Evolutionary conservation across 2,797 vertebrate genomes (phyloP), one percentile per base, ranked within the genome.

Genomic region (Enteromius paludinosus): DNA sequence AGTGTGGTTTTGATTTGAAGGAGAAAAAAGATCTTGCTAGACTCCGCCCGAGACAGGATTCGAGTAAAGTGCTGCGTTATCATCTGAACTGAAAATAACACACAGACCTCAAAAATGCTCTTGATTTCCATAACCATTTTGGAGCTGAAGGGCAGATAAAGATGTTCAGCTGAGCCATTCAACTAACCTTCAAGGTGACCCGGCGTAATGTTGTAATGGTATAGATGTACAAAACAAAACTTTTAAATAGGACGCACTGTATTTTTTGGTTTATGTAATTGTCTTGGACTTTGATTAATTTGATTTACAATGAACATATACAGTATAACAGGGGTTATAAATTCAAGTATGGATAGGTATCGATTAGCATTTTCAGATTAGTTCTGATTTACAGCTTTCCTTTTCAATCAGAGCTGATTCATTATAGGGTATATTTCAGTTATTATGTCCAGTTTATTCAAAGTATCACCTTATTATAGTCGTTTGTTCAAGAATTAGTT

Each of bases 41-140:
- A 35, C 35, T 38, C 8, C 38, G 38, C 7, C 38, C 8, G 38
- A 38, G 8, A 38, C 38, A 38, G 38, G 38, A 38, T 9, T 38
- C 38, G 38, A 38, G 8, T 38, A 72, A 47, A 18, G 41, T 70
- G 23, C 23, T 2, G 41, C 25, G 4, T 23, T 47, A 49, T 49
- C 2, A 49, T 72, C 25, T 30, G 45, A 49, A 49, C 45, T 52
- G 43, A 72, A 72, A 72, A 52, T 72, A 72, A 33, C 69, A 69
- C 47, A 69, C 33, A 33, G 45, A 33, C 47, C 65, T 47, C 49
- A n/a, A 33, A 72, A 72, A 49, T 33, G 4, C 45, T 30, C 43
- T 49, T 9, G 4, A 71, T 49, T 71, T 49, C 69, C 43, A 49
- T 49, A 18, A 28, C 25, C 17, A 30, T 71, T 30, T 71, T 71